Percentiles rank a stretch among this genome's conserved stretches.
Evolutionary conservation across 1,140 invertebrate genomes (phyloP).

Genomic region (Drosophila tsacasi): DNA sequence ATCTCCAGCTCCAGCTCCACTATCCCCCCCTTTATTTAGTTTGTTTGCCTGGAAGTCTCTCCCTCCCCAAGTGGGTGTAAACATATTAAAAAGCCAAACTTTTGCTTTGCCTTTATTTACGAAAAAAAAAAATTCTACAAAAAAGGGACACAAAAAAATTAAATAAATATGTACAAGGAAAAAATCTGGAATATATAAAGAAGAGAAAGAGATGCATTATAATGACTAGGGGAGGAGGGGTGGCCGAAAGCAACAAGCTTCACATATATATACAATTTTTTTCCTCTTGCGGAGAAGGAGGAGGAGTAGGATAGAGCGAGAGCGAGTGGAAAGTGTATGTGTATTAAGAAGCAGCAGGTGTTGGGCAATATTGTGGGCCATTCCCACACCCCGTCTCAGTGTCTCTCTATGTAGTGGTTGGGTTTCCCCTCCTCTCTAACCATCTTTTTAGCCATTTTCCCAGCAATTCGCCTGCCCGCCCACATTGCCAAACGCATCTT

Average conservation of each 20-base stretch:
- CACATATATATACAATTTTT: slow-evolving; percentile 22
- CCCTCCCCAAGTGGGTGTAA: slow-evolving; percentile 27
- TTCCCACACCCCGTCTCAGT: slow-evolving; percentile 15
- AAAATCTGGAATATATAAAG: slow-evolving; percentile 49
- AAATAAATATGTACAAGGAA: slow-evolving; percentile 40
- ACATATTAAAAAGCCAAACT: slow-evolving; percentile 63
- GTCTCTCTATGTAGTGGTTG: slow-evolving; percentile 48
- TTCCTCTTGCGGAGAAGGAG: slow-evolving; percentile 4
- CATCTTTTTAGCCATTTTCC: slow-evolving; percentile 7
- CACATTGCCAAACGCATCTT: slow-evolving; percentile 75
- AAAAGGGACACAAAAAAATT: slow-evolving; percentile 9
- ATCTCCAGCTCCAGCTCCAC: neutral
- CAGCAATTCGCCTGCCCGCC: slow-evolving; percentile 2
- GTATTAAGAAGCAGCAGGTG: slow-evolving; percentile 73
- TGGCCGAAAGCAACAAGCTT: slow-evolving; percentile 48
- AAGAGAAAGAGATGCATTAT: slow-evolving; percentile 53
- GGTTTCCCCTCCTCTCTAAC: neutral
- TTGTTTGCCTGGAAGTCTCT: slow-evolving; percentile 30
- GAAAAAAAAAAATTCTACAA: slow-evolving; percentile 20
- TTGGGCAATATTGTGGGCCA: slow-evolving; percentile 72
- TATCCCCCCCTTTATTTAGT: slow-evolving; percentile 10
- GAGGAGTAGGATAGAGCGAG: slow-evolving; percentile 17
- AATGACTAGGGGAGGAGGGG: slow-evolving; percentile 15
- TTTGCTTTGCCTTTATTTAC: slow-evolving; percentile 59
- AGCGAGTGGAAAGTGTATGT: slow-evolving; percentile 49